Conservation (phyloP, 2,888 invertebrate genomes). For the Cyclophora albipunctata region DNA sequence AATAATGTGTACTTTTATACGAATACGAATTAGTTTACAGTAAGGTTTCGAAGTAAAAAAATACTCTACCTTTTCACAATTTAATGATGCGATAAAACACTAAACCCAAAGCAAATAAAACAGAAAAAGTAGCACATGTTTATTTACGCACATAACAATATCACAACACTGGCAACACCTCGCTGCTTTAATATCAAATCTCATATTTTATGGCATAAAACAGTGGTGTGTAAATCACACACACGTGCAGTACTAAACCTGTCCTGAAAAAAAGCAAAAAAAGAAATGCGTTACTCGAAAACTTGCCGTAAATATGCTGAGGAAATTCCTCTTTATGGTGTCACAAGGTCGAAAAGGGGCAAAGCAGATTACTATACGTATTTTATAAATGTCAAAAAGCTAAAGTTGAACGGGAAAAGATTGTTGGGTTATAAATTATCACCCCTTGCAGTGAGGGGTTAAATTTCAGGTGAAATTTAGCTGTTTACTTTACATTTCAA, state of each 20-base stretch:
- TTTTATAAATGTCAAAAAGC: slow-evolving; percentile 23
- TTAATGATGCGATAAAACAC: no score
- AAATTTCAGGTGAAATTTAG: slow-evolving; percentile 3
- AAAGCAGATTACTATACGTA: slow-evolving; percentile 21
- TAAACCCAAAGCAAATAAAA: no score
- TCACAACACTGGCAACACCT: slow-evolving; percentile 15
- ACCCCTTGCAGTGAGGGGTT: slow-evolving; percentile 16
- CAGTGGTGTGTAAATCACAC: slow-evolving; percentile 25
- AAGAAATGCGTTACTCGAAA: slow-evolving; percentile 14
- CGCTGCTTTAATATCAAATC: slow-evolving; percentile 26
- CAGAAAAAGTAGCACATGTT: no score
- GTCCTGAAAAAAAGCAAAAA: slow-evolving; percentile 12
- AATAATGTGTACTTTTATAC: no score
- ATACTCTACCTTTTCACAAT: no score
- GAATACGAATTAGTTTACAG: no score
- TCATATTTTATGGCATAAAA: slow-evolving; percentile 5
- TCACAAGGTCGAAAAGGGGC: slow-evolving; percentile 18
- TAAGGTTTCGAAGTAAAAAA: no score
- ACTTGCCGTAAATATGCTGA: slow-evolving; percentile 20
- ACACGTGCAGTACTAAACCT: slow-evolving; percentile 44
- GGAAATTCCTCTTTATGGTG: slow-evolving; percentile 20
- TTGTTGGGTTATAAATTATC: slow-evolving; percentile 21
- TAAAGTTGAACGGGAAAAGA: slow-evolving; percentile 26
- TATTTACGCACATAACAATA: neutral
- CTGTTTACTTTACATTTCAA: slow-evolving; percentile 1